phyloP scores from a whole-genome alignment of 2,888 invertebrate genomes.

The Syritta pipiens region DNA sequence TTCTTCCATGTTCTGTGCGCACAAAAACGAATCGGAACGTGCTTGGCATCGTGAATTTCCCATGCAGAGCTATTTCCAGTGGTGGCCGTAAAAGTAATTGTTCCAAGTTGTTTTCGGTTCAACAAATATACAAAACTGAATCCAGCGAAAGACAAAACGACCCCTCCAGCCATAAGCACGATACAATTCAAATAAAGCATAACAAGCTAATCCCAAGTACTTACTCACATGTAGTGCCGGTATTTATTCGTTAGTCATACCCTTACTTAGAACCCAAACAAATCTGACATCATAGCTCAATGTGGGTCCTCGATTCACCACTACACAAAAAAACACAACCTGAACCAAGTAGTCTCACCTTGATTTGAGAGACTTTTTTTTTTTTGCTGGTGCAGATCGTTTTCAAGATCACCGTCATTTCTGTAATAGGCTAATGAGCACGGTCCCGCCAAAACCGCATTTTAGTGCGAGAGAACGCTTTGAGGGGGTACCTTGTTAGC shows the following conservation, averaged over 20 bases:
- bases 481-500: constrained; percentile 32
- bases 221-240: not conserved
- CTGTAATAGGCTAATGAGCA: constrained; percentile 53
- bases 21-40: constrained; percentile 20
- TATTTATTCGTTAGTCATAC: not conserved
- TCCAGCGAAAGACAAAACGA: not conserved
- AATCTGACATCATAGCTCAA: constrained; percentile 27
- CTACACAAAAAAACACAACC: not conserved
- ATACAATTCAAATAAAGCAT: not conserved
- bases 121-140: not conserved
- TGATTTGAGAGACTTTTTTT: constrained; percentile 13
- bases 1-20: constrained; percentile 6
- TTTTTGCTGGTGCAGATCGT: constrained; percentile 32
- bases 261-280: constrained; percentile 1
- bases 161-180: not conserved
- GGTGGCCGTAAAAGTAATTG: constrained; percentile 1
- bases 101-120: not conserved
- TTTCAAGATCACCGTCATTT: constrained; percentile 59
- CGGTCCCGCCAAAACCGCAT: constrained; percentile 16
- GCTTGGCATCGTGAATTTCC: constrained; percentile 10
- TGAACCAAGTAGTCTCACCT: constrained; percentile 23
- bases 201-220: not conserved
- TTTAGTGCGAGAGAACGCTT: not conserved
- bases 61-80: constrained; percentile 2
- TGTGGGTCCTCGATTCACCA: not conserved